Percentiles rank a stretch among this genome's conserved stretches.
These are phyloP conservation scores for Epinotia ramella DNA, from an alignment of 2,888 invertebrate genomes.

Conservation along the genomic window DNA sequence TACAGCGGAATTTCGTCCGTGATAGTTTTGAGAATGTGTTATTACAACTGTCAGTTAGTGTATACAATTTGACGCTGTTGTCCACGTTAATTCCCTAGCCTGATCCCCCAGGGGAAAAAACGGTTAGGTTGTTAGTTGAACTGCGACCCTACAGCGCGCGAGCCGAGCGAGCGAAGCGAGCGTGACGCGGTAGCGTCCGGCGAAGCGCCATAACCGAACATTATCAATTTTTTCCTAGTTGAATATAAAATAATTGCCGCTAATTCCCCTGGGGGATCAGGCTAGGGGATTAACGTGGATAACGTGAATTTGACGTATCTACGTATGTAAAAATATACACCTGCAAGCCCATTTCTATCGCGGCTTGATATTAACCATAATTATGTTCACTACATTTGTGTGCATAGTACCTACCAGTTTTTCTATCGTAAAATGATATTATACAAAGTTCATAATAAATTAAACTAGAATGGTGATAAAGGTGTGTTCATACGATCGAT, in stretches of 20 bases:
- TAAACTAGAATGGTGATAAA: conserved; percentile 66
- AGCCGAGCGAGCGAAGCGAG: too few species aligned
- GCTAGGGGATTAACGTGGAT: too few species aligned
- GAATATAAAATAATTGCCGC: too few species aligned
- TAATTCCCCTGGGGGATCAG: too few species aligned
- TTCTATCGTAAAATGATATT: not conserved
- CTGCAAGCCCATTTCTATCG: not conserved
- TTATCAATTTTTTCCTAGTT: too few species aligned
- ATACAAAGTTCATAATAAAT: conserved; percentile 56
- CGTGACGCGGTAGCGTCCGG: too few species aligned
- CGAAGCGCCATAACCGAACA: too few species aligned
- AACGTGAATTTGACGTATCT: not conserved
- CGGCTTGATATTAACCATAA: not conserved
- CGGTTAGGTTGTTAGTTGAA: too few species aligned
- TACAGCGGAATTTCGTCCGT: too few species aligned
- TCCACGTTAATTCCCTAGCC: too few species aligned
- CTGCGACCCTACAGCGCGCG: too few species aligned
- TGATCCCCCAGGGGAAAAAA: too few species aligned
- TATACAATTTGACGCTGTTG: not conserved
- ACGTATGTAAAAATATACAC: not conserved
- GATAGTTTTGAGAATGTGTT: not conserved
- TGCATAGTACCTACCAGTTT: not conserved
- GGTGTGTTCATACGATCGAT: conserved; percentile 77
- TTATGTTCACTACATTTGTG: not conserved
- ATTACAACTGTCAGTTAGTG: not conserved